Conservation (phyloP, 30 jellyfish, hydroid and myxozoan genomes). For the Aurelia coerulea region DNA sequence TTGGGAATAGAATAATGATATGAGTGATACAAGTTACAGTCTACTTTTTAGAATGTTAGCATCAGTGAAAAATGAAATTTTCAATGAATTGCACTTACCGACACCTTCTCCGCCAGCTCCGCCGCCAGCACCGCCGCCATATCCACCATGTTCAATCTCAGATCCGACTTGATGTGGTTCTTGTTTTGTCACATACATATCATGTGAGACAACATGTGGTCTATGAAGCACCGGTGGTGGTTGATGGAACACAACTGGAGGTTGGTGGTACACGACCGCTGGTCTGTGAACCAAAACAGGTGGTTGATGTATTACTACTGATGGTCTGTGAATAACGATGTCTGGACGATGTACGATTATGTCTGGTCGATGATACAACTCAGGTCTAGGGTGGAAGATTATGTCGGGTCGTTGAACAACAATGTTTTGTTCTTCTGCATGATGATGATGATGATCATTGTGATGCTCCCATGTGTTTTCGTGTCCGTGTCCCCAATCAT, state of each 20-base stretch:
- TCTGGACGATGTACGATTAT: slow-evolving; percentile 98
- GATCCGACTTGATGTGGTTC: slow-evolving; percentile 98
- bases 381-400: slow-evolving; percentile 99
- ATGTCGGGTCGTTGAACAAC: slow-evolving; percentile 97
- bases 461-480: slow-evolving; percentile 89
- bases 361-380: slow-evolving; percentile 96
- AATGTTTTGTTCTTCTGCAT: slow-evolving; percentile 90
- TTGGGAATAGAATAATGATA: too few relatives aligned
- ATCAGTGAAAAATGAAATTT: not conserved
- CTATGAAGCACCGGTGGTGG: slow-evolving; percentile 99
- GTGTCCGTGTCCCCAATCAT: slow-evolving; percentile 96
- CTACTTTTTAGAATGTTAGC: too few relatives aligned
- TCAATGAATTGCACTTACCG: not conserved
- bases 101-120: slow-evolving; percentile 55
- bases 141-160: slow-evolving; percentile 89
- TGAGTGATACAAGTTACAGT: too few relatives aligned
- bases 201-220: slow-evolving; percentile 97
- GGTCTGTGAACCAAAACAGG: slow-evolving; percentile 99
- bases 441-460: slow-evolving; percentile 78
- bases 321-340: slow-evolving; percentile 97
- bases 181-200: slow-evolving; percentile 89
- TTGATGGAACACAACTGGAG: slow-evolving; percentile 99
- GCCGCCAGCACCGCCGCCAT: slow-evolving; percentile 72
- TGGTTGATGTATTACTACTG: slow-evolving; percentile 97
- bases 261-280: slow-evolving; percentile 97